These are phyloP conservation scores for Pachycephala philippinensis DNA, from an alignment of 2,113 vertebrate species.

Conservation along the genomic window DNA sequence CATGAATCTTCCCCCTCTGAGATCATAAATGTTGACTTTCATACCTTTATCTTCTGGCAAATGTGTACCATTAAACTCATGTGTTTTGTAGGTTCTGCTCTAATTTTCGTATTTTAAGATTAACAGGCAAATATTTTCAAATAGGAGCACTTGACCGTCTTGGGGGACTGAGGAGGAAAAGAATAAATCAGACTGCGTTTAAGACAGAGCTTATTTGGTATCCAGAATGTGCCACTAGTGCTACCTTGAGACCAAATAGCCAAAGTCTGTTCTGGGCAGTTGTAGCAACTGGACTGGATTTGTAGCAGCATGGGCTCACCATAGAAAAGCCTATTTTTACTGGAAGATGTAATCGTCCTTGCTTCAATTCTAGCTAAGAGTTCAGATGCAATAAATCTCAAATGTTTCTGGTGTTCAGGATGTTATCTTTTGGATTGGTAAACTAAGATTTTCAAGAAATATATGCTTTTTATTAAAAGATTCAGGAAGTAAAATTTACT, in stretches of 20 bases:
- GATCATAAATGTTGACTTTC: not conserved
- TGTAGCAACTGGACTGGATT: not conserved
- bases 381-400: not conserved
- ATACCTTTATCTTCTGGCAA: not conserved
- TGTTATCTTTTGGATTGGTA: not conserved
- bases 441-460: not conserved
- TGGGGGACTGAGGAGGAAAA: not conserved
- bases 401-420: not conserved
- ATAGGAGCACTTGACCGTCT: not conserved
- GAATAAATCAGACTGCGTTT: not conserved
- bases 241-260: not conserved
- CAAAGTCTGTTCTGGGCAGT: not conserved
- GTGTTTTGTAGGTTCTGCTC: not conserved
- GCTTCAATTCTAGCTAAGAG: not conserved
- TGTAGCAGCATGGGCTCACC: not conserved
- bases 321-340: not conserved
- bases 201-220: not conserved
- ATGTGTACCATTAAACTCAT: not conserved
- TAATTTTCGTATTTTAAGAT: not conserved
- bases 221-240: too few relatives aligned
- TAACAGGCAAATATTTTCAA: not conserved
- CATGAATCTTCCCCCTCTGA: not conserved
- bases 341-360: not conserved
- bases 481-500: not conserved
- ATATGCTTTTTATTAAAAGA: not conserved